Conservation (phyloP, 2,888 invertebrate species). For the Cantharis rustica region DNA sequence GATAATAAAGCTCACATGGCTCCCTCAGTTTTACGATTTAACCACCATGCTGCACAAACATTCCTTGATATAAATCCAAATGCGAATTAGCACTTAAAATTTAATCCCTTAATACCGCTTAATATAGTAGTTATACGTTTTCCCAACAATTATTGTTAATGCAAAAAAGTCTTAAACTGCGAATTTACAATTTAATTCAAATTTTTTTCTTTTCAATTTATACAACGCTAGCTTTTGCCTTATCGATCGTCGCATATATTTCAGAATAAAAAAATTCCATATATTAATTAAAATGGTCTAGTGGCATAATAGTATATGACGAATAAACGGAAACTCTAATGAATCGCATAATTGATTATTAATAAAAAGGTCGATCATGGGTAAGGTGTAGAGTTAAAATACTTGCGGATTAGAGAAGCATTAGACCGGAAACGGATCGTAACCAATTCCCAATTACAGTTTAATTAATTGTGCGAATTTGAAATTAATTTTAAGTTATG, state of each 20-base stretch:
- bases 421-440: constrained; percentile 19
- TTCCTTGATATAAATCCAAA: neutral
- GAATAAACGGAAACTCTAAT: constrained; percentile 14
- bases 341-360: constrained; percentile 33
- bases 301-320: neutral
- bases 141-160: neutral
- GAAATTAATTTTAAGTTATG: constrained; percentile 14
- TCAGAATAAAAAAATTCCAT: no score
- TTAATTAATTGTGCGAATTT: constrained; percentile 20
- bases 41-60: neutral
- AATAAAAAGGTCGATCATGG: constrained; percentile 30
- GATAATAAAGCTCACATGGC: neutral
- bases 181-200: neutral
- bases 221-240: no score
- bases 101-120: neutral
- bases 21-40: neutral
- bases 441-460: constrained; percentile 13
- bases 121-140: neutral
- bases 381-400: constrained; percentile 20
- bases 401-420: constrained; percentile 19
- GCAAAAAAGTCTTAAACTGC: neutral
- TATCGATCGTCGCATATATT: no score
- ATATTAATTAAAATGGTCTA: neutral
- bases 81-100: neutral
- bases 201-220: neutral